Conservation (phyloP, 2,888 invertebrate species). For the Anagyrus pseudococci region DNA sequence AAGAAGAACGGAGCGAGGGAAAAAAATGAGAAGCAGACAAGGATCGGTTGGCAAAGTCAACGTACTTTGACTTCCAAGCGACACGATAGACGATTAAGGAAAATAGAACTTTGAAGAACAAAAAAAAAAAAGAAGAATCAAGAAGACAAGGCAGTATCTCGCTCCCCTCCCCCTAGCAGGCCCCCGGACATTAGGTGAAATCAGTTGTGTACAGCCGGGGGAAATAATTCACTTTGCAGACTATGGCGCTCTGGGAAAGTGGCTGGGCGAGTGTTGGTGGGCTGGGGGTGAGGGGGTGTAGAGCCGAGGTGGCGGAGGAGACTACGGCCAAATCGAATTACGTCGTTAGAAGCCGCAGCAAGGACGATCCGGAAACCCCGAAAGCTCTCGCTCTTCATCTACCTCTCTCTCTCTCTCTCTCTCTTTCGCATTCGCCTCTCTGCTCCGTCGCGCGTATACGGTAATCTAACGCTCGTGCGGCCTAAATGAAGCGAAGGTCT, state of each 20-base stretch:
- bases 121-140: too few species aligned
- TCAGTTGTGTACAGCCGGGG: not conserved
- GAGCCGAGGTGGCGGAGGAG: not conserved
- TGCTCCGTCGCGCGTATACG: too few species aligned
- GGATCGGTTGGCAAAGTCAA: too few species aligned
- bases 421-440: too few species aligned
- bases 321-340: slow-evolving; percentile 54
- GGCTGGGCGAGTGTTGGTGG: not conserved
- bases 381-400: slow-evolving; percentile 42
- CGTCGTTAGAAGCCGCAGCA: slow-evolving; percentile 58
- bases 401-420: slow-evolving; percentile 1
- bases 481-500: slow-evolving; percentile 33
- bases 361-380: slow-evolving; percentile 48
- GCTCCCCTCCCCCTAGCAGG: too few species aligned
- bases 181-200: not conserved
- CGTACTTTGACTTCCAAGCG: too few species aligned
- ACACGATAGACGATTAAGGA: too few species aligned
- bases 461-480: slow-evolving; percentile 29
- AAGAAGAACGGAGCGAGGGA: too few species aligned
- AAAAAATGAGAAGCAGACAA: too few species aligned
- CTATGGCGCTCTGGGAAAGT: not conserved
- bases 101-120: too few species aligned
- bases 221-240: slow-evolving; percentile 22
- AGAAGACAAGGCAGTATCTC: too few species aligned
- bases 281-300: slow-evolving; percentile 29